A percentile compares a stretch with the other conserved stretches of the same genome.
phyloP scores from a whole-genome alignment of 2,797 vertebrate genomes.

The Rhinatrema bivittatum region DNA sequence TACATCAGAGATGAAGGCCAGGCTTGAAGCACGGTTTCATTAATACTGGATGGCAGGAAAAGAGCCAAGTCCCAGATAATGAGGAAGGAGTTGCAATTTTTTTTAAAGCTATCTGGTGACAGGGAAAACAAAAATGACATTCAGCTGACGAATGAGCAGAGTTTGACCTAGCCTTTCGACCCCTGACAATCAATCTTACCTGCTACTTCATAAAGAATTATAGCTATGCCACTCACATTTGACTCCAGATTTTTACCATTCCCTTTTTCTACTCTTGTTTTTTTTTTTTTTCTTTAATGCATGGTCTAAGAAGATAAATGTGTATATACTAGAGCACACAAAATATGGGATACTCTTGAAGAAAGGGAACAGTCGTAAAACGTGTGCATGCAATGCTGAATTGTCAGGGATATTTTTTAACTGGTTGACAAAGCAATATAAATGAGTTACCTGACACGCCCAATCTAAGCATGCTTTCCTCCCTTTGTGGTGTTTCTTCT shows the following conservation, averaged over 20 bases:
- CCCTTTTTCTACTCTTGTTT: conserved; percentile 40
- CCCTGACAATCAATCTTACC: conserved; percentile 93
- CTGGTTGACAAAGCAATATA: conserved; percentile 24
- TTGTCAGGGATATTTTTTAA: conserved; percentile 37
- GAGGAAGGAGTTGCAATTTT: conserved; percentile 70
- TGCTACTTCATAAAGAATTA: conserved; percentile 77
- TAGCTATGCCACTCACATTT: conserved; percentile 67
- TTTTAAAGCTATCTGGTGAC: conserved; percentile 68
- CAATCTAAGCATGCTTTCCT: too few relatives aligned
- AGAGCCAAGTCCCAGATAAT: conserved; percentile 65
- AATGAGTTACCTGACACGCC: conserved; percentile 1
- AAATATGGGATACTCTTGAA: conserved; percentile 31
- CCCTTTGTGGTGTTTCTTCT: too few relatives aligned
- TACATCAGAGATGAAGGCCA: conserved; percentile 74
- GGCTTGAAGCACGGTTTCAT: conserved; percentile 63
- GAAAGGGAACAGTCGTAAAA: conserved; percentile 24
- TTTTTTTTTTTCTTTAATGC: conserved; percentile 29
- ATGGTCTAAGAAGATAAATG: conserved; percentile 45
- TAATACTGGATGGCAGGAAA: conserved; percentile 71
- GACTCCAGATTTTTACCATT: conserved; percentile 68
- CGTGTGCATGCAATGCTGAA: conserved; percentile 37
- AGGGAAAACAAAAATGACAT: conserved; percentile 92
- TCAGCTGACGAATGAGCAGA: conserved; percentile 81
- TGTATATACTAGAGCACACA: conserved; percentile 19
- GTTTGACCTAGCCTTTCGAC: conserved; percentile 91